phyloP scores from a whole-genome alignment of 2,113 vertebrate genomes.

The Centrocercus urophasianus region DNA sequence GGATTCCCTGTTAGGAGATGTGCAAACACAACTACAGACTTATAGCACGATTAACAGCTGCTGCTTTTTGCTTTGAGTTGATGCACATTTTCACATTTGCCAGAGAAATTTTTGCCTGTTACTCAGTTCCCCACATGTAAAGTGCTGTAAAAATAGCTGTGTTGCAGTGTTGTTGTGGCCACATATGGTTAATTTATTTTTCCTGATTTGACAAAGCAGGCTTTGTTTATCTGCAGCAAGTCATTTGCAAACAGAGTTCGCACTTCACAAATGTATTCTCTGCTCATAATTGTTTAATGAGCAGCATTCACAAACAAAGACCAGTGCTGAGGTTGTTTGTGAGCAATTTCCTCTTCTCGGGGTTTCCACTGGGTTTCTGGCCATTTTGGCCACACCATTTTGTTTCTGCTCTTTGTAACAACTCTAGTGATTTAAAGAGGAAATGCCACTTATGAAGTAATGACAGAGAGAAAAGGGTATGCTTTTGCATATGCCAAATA shows the following conservation, averaged over 20 bases:
- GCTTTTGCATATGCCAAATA: neutral
- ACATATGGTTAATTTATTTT: slow-evolving; percentile 33
- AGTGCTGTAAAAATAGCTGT: neutral
- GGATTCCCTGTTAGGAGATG: neutral
- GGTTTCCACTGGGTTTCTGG: neutral
- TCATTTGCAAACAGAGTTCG: neutral
- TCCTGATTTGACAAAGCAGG: neutral
- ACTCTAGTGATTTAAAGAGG: neutral
- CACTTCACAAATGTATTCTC: slow-evolving; percentile 35
- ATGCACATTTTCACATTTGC: neutral
- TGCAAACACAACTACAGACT: neutral
- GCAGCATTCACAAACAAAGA: slow-evolving; percentile 12
- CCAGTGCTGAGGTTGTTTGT: neutral
- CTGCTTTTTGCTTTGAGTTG: neutral
- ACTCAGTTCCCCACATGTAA: neutral
- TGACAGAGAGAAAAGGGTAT: neutral
- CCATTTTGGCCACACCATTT: neutral
- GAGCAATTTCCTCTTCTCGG: neutral
- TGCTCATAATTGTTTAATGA: slow-evolving; percentile 40
- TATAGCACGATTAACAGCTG: neutral
- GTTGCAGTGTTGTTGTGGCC: neutral
- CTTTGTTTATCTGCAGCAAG: slow-evolving; percentile 24
- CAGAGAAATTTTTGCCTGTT: neutral
- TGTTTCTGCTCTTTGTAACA: neutral
- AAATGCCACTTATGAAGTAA: neutral